Base-by-base conservation (phyloP, 1,140 invertebrate species). In the Rhopalosiphum padi region DNA sequence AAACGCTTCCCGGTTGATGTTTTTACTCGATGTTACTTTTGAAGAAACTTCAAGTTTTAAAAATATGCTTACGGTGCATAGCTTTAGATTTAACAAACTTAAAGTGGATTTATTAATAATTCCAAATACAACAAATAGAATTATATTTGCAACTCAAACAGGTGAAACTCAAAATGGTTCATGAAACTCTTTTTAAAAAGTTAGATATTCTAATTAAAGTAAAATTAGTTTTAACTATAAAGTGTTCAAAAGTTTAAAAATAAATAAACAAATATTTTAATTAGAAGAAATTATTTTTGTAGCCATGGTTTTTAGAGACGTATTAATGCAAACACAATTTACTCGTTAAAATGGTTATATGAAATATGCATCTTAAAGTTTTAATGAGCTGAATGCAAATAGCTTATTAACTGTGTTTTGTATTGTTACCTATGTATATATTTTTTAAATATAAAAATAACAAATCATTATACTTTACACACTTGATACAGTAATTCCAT, bases 111-210 rank as follows among this genome's bases (percentile, higher is more conserved):
- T 90, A 90, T 90, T 68, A 90, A 68, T 90, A 68, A 90, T 90
- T 41, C 25, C 15, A 18, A 43, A 90, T 41, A 41, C 15, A 68
- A n/a, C 25, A 60, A 68, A 68, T 90, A 43, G 25, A 90, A 90
- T 51, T 90, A 68, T 68, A 90, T 90, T 90, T 68, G 53, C 41
- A 90, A 90, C 15, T 68, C 37, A 43, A 41, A 90, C 53, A 90
- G 89, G 89, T 90, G n/a, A 90, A 68, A 90, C 53, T 8, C 89
- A 15, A 25, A 60, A 90, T 68, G 11, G 6, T 43, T 43, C 23
- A 22, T 37, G 2, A 18, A 60, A 43, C 43, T 68, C 30, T 60
- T 35, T 90, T 90, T 90, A 30, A 68, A 55, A 90, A 41, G 35
- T 90, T n/a, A n/a, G 48, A 88, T 88, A 88, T 88, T 51, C 6